Evolutionary conservation across 2,797 vertebrate genomes (phyloP).

Genomic region (Erithacus rubecula): DNA sequence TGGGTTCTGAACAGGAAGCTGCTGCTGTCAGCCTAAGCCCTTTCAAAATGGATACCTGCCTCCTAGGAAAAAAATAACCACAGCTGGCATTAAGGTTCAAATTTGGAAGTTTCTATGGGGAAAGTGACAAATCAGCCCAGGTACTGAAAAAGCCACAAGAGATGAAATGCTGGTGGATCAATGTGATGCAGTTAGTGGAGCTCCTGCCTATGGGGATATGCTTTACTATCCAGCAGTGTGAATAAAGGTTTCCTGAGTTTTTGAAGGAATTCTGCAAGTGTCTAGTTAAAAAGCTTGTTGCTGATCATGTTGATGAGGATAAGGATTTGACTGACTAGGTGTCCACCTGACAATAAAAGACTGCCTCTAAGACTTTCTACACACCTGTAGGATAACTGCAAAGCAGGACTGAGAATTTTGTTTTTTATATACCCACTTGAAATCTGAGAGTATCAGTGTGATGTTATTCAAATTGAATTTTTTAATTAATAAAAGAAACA

Average conservation of each 20-base stretch:
- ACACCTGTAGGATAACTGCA: neutral
- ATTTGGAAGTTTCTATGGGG: neutral
- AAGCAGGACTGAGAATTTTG: neutral
- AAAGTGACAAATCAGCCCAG: neutral
- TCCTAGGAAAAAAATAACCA: neutral
- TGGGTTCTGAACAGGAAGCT: neutral
- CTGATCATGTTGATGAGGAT: neutral
- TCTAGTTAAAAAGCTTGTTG: neutral
- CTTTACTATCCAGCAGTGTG: neutral
- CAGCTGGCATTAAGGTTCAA: neutral
- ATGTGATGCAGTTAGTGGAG: neutral
- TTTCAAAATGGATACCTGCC: neutral
- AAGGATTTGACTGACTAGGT: neutral
- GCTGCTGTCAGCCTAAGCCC: neutral
- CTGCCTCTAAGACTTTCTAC: neutral
- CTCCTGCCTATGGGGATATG: neutral
- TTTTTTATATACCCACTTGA: neutral
- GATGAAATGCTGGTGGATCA: neutral
- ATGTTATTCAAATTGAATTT: neutral
- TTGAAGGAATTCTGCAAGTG: neutral
- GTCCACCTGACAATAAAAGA: neutral
- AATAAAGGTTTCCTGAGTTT: neutral
- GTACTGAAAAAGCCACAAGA: neutral
- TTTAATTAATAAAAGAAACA: neutral
- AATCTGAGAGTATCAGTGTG: neutral